Conservation (phyloP, 2,888 invertebrate species). For the Drosophila ochracea region DNA sequence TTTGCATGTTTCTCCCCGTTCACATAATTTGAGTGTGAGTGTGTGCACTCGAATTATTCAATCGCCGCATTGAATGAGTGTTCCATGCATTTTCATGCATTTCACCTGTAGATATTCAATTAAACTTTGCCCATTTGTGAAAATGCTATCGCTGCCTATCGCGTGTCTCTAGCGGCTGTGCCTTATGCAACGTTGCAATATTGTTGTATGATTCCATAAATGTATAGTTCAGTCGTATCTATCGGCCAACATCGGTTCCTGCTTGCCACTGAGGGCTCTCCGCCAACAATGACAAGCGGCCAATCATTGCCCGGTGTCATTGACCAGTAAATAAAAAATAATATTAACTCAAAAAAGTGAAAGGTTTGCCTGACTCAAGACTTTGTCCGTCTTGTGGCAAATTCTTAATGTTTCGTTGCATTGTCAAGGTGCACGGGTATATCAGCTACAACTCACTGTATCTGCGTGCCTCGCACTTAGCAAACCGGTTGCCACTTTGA, state of each 20-base stretch:
- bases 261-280: slow-evolving; percentile 78
- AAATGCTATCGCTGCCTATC: slow-evolving; percentile 44
- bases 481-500: slow-evolving; percentile 64
- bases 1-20: slow-evolving; percentile 39
- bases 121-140: slow-evolving; percentile 52
- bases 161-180: slow-evolving; percentile 53
- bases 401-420: slow-evolving; percentile 49
- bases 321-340: slow-evolving; percentile 55
- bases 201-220: slow-evolving; percentile 17
- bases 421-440: slow-evolving; percentile 69
- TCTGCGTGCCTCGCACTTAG: slow-evolving; percentile 47
- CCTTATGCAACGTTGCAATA: slow-evolving; percentile 69
- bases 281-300: slow-evolving; percentile 34
- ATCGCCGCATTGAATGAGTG: slow-evolving; percentile 26
- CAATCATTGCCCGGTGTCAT: slow-evolving; percentile 65
- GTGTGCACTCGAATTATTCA: slow-evolving; percentile 45
- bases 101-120: slow-evolving; percentile 55
- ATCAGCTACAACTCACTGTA: not conserved
- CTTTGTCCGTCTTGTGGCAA: slow-evolving; percentile 40
- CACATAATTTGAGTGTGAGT: slow-evolving; percentile 32
- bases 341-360: slow-evolving; percentile 65
- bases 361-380: slow-evolving; percentile 68
- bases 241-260: slow-evolving; percentile 67
- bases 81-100: slow-evolving; percentile 21
- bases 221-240: slow-evolving; percentile 31